phyloP scores from a whole-genome alignment of 2,797 vertebrate species.

The Gadopsis marmoratus region DNA sequence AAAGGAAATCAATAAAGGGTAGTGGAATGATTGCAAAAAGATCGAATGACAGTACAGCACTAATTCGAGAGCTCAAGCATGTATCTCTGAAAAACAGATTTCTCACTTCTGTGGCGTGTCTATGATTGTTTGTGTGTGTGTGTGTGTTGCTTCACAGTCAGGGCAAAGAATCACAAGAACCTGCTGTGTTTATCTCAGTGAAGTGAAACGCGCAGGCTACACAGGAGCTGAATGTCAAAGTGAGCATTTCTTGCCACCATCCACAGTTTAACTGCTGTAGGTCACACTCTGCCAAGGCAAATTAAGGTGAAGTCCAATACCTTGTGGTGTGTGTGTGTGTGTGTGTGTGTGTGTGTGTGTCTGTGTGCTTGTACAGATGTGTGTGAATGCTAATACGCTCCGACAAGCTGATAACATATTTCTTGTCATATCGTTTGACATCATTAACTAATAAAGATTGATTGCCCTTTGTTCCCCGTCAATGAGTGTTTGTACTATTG shows the following conservation, averaged over 20 bases:
- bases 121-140: not conserved
- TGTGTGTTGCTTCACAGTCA: constrained; percentile 10
- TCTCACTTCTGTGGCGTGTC: not conserved
- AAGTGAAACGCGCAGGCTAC: constrained; percentile 33
- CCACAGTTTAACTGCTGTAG: constrained; percentile 33
- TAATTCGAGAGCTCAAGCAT: constrained; percentile 26
- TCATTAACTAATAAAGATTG: constrained; percentile 77
- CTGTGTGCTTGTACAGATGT: constrained; percentile 21
- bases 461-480: constrained; percentile 69
- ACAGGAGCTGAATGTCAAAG: constrained; percentile 56
- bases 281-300: constrained; percentile 53
- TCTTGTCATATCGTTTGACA: constrained; percentile 70
- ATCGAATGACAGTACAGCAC: not conserved
- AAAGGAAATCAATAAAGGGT: constrained; percentile 10
- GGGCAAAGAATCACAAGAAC: constrained; percentile 21
- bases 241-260: constrained; percentile 40
- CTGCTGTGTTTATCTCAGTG: constrained; percentile 34
- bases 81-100: constrained; percentile 6
- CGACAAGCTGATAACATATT: constrained; percentile 76
- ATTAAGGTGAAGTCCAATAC: constrained; percentile 49
- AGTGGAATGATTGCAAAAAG: constrained; percentile 13
- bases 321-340: constrained; percentile 43
- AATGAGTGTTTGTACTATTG: constrained; percentile 56
- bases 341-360: constrained; percentile 35
- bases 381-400: constrained; percentile 56